phyloP scores from a whole-genome alignment of 2,113 vertebrate genomes.

The Panthera tigris region DNA sequence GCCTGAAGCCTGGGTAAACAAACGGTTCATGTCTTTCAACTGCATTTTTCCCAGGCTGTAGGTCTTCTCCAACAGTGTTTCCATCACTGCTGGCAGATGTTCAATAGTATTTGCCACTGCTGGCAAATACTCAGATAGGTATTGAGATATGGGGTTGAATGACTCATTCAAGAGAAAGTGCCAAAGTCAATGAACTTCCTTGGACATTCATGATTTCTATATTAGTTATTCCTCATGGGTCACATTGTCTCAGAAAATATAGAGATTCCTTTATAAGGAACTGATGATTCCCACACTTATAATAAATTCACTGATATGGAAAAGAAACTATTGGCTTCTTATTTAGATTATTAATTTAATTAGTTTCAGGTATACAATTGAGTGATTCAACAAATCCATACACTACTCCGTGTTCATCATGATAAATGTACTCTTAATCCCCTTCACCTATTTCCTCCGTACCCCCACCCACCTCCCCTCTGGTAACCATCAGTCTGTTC shows the following conservation, averaged over 20 bases:
- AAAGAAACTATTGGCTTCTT: not conserved
- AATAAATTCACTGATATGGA: not conserved
- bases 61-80: not conserved
- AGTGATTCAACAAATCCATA: not conserved
- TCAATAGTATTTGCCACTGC: not conserved
- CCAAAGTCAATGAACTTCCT: not conserved
- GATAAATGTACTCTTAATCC: not conserved
- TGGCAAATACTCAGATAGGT: not conserved
- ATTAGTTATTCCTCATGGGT: not conserved
- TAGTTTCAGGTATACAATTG: not conserved
- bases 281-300: not conserved
- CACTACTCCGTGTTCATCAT: not conserved
- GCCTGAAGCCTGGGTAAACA: not conserved
- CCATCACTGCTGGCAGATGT: not conserved
- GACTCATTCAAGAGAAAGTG: not conserved
- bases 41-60: not conserved
- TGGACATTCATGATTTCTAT: not conserved
- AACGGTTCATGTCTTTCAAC: accelerated
- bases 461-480: not conserved
- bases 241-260: not conserved
- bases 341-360: not conserved
- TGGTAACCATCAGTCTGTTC: not conserved
- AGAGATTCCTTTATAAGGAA: not conserved
- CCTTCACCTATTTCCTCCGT: not conserved
- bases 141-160: not conserved